Base-by-base conservation (phyloP, 2,797 vertebrate species). In the Triplophysa yarkandensis region DNA sequence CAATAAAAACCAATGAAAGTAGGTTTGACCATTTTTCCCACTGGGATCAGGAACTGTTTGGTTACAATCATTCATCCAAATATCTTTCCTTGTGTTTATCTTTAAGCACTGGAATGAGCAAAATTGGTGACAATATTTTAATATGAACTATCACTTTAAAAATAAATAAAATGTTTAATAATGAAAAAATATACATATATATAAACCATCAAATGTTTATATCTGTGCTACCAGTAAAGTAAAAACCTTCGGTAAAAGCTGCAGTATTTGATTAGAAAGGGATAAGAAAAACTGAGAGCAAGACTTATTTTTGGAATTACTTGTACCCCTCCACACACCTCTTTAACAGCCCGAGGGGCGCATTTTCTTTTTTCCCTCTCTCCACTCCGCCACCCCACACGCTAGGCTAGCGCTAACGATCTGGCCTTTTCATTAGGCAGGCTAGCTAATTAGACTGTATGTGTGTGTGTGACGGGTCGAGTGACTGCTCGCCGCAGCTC, bases 381-480 rank as follows among this genome's bases (percentile, higher is more conserved):
- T n/a, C 27, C 28, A 46, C 69, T 64, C 50, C 60, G 44, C 64
- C 82, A 43, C 43, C 77, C 19, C 25, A 7, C 34, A n/a, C 83
- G 87, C 86, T 83, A 86, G 83, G 86, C 84, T 75, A 77, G 81
- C 78, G 77, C 71, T 74, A 74, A 74, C 62, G 71, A 74, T 74
- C 62, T 74, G 71, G 71, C 71, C 62, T 74, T 91, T 90, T 90
- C 91, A 90, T 91, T 91, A 92, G 88, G 91, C 89, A 91, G 88
- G 87, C 86, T 83, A 80, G 87, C 90, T 93, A 92, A 93, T 93
- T 92, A 92, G 91, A 91, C 89, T 92, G 86, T 86, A 89, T 87
- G 91, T 90, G 91, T 86, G 88, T 90, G 91, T 86, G 89, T 90
- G 89, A 89, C 89, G 90, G 89, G 74, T 80, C 71, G 80, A 83